These are phyloP conservation scores for Irena cyanogastra DNA, from an alignment of 2,113 vertebrate species.

Conservation along the genomic window DNA sequence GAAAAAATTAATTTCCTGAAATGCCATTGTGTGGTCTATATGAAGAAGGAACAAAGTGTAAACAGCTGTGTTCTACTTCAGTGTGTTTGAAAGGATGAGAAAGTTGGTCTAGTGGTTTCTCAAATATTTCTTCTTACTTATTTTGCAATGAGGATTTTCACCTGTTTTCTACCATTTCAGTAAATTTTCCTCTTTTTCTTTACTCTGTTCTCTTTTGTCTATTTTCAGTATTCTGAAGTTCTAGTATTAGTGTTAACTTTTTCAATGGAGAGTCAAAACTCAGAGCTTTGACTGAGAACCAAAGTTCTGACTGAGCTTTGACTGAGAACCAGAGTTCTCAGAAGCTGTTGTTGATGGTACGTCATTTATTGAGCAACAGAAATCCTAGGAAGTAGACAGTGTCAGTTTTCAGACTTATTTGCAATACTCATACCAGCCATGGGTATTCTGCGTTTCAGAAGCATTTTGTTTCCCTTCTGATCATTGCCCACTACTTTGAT, in stretches of 20 bases:
- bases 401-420: not conserved
- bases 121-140: not conserved
- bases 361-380: not conserved
- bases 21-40: not conserved
- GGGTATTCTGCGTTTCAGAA: not conserved
- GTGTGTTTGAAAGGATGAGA: not conserved
- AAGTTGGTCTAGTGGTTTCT: not conserved
- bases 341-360: not conserved
- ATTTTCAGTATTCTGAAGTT: not conserved
- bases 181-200: not conserved
- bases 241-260: not conserved
- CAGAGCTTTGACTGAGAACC: not conserved
- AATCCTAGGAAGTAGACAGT: not conserved
- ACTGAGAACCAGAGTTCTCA: not conserved
- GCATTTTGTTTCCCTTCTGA: not conserved
- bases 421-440: not conserved
- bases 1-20: not conserved
- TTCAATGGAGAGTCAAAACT: not conserved
- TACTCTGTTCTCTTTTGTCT: not conserved
- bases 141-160: not conserved
- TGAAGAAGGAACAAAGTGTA: not conserved
- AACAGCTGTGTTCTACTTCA: not conserved
- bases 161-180: not conserved
- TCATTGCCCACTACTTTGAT: not conserved
- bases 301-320: not conserved